Conservation (phyloP, 2,113 vertebrate species). For the Nematolebias whitei region DNA sequence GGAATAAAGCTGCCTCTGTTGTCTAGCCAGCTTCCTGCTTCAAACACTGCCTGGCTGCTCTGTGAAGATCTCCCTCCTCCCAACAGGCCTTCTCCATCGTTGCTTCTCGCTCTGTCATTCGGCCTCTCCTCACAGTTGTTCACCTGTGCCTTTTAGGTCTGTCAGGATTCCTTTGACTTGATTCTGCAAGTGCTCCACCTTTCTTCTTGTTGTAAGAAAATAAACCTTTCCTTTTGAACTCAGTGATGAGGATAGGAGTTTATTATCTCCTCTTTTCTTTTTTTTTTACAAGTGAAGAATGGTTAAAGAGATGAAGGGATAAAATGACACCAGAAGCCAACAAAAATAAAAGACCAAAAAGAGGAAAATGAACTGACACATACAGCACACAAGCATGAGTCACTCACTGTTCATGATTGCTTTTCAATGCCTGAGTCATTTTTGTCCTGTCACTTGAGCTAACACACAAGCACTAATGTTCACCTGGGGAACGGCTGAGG, state of each 20-base stretch:
- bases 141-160: constrained; percentile 44
- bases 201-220: constrained; percentile 56
- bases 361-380: constrained; percentile 58
- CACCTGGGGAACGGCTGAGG: constrained; percentile 34
- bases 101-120: constrained; percentile 45
- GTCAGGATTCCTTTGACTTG: constrained; percentile 33
- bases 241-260: constrained; percentile 26
- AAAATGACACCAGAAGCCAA: constrained; percentile 57
- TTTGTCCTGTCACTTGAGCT: constrained; percentile 48
- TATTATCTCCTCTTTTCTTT: not conserved
- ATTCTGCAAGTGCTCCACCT: constrained; percentile 40
- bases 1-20: constrained; percentile 82
- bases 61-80: constrained; percentile 70
- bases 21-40: constrained; percentile 83
- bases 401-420: constrained; percentile 39
- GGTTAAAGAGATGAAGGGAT: constrained; percentile 46
- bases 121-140: constrained; percentile 52
- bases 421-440: constrained; percentile 65
- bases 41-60: constrained; percentile 75
- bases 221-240: constrained; percentile 66
- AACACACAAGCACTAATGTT: constrained; percentile 34
- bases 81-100: constrained; percentile 20
- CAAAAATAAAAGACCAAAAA: constrained; percentile 47
- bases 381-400: constrained; percentile 11
- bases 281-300: constrained; percentile 23